Evolutionary conservation across 1,140 invertebrate species (phyloP).

Genomic region (Pseudoatta argentina): DNA sequence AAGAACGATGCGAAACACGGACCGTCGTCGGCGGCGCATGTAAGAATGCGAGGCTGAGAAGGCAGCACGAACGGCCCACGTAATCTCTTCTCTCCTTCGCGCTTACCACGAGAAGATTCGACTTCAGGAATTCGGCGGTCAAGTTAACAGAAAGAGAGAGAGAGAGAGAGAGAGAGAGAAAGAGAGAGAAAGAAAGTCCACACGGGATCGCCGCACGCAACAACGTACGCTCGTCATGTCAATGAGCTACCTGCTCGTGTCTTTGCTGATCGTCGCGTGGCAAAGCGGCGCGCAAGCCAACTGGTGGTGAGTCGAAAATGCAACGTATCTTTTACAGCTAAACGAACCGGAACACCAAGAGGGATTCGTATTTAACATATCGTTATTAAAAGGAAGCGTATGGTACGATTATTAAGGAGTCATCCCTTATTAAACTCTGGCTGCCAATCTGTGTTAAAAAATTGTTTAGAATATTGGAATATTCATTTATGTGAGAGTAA

Average conservation of each 20-base stretch:
- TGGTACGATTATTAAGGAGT: background rate
- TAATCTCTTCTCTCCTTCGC: constrained; percentile 49
- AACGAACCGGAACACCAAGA: background rate
- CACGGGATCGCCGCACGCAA: constrained; percentile 50
- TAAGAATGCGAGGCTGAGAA: constrained; percentile 71
- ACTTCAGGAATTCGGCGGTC: constrained; percentile 43
- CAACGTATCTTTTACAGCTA: background rate
- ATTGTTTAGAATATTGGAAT: background rate
- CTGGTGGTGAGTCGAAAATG: constrained; percentile 83
- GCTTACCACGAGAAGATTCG: constrained; percentile 19
- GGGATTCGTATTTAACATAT: background rate
- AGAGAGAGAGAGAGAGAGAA: background rate
- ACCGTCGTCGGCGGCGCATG: constrained; percentile 57
- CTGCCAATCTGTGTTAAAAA: background rate
- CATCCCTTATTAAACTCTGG: background rate
- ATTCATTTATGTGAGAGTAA: background rate
- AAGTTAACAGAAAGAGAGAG: constrained; percentile 49
- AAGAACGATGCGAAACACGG: constrained; percentile 56
- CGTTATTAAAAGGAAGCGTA: background rate
- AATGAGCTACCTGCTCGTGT: constrained; percentile 73
- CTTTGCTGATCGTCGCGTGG: constrained; percentile 80
- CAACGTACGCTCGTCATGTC: constrained; percentile 61
- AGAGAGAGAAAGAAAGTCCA: constrained; percentile 46
- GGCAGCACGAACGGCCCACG: constrained; percentile 2
- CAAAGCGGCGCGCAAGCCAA: constrained; percentile 83